These are phyloP conservation scores for Himalopsyche japonica DNA, from an alignment of 2,888 invertebrate species.

Conservation along the genomic window DNA sequence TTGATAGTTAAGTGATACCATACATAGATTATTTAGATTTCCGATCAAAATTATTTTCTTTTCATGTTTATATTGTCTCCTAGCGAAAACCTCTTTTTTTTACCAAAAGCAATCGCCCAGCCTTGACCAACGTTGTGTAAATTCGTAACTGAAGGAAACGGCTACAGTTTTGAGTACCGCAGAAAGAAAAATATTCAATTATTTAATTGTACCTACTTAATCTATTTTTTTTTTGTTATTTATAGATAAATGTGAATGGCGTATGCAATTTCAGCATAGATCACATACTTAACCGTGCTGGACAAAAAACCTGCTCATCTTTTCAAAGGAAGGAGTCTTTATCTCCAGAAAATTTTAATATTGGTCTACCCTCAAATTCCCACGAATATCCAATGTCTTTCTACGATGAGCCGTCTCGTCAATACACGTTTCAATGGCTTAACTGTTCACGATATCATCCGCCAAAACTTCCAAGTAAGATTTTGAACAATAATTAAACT, in stretches of 20 bases:
- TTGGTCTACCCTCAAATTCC: conserved; percentile 8
- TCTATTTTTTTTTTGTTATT: too few species aligned
- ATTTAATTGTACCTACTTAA: too few species aligned
- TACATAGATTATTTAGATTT: too few species aligned
- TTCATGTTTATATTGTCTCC: too few species aligned
- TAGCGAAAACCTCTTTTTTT: too few species aligned
- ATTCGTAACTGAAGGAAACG: too few species aligned
- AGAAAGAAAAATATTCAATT: too few species aligned
- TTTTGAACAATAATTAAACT: background rate
- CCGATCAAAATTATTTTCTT: too few species aligned
- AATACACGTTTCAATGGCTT: conserved; percentile 60
- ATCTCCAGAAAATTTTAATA: background rate
- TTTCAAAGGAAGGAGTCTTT: background rate
- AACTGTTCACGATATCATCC: conserved; percentile 72
- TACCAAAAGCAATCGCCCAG: too few species aligned
- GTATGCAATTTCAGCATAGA: conserved; percentile 61
- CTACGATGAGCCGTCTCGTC: conserved; percentile 13
- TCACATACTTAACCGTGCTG: conserved; percentile 63
- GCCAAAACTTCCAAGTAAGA: conserved; percentile 65
- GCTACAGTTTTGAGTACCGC: too few species aligned
- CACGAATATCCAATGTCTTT: conserved; percentile 6
- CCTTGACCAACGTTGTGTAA: too few species aligned
- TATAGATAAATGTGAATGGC: conserved; percentile 1
- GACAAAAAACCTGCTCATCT: conserved; percentile 45
- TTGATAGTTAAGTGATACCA: too few species aligned